Evolutionary conservation across 2,888 invertebrate genomes (phyloP), one percentile per base, ranked within the genome.

Genomic region (Tiliacea citrago): DNA sequence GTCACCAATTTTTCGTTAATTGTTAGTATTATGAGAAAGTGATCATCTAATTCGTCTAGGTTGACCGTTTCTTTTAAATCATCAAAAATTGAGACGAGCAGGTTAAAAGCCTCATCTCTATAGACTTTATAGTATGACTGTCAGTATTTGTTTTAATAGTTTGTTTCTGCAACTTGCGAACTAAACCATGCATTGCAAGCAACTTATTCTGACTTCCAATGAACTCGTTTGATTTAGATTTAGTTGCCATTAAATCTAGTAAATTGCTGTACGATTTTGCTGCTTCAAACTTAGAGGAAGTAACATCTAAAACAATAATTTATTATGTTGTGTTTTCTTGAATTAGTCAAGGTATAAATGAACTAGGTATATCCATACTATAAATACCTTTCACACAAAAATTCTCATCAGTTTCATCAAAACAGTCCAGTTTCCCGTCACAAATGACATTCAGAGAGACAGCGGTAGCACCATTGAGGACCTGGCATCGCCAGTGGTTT

Each of bases 361-460:
- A 45, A 81, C 13, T 16, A 39, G 9, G 24, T 51, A 21, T 45
- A 39, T 63, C 57, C 35, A 35, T 51, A 73, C 35, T n/a, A n/a
- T 57, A 21, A 61, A 45, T 90, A 94, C 94, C 93, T 81, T 69
- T 68, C n/a, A 81, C 81, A 81, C 96, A 96, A 61, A 74, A 88
- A 39, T 49, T 84, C 88, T 96, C 96, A 84, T 96, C 96, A 47
- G 91, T 89, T 86, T 94, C 93, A 84, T 95, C 95, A 69, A 87
- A 91, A 82, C 96, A 96, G 76, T 96, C 96, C 24, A 92, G 78
- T 92, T 95, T 95, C 0, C 96, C 96, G 77, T 96, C 95, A 81
- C 96, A 96, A 57, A 96, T 63, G 2, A 85, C 79, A 81, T 93
- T 90, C 21, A 96, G 66, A 4, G 92, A 68, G 12, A 96, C 86